Evolutionary conservation across 2,113 vertebrate species (phyloP).

Genomic region (Holacanthus passer): DNA sequence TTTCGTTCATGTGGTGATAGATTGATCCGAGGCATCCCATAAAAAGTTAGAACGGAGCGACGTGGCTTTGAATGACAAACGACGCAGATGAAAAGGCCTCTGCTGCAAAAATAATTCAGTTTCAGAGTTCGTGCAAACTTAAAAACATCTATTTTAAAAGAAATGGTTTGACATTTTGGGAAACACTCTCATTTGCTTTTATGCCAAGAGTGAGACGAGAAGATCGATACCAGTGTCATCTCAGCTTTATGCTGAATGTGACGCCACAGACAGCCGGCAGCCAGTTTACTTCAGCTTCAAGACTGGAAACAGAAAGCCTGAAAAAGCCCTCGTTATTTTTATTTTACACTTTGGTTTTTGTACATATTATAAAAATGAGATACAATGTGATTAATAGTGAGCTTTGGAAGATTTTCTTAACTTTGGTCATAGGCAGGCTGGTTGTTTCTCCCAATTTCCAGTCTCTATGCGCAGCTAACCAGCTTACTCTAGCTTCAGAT

Average conservation of each 20-base stretch:
- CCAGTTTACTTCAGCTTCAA: neutral
- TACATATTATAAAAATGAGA: neutral
- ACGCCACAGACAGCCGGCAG: neutral
- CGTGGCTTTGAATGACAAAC: conserved; percentile 52
- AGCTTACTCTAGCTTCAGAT: neutral
- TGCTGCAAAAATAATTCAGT: neutral
- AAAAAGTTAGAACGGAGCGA: conserved; percentile 36
- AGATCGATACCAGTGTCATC: neutral
- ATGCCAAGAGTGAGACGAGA: neutral
- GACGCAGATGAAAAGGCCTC: conserved; percentile 28
- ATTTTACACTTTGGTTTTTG: neutral
- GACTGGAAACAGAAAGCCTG: neutral
- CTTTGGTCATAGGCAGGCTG: neutral
- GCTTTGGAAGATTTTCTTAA: neutral
- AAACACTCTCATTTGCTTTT: neutral
- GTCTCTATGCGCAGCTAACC: neutral
- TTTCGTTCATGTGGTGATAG: conserved; percentile 55
- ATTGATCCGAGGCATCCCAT: conserved; percentile 50
- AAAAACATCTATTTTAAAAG: neutral
- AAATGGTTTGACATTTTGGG: conserved; percentile 5
- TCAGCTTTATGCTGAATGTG: neutral
- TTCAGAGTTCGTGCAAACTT: conserved; percentile 22
- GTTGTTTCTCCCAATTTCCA: neutral
- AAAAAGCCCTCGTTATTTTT: neutral
- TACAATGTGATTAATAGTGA: neutral